Evolutionary conservation across 2,888 invertebrate species (phyloP), one percentile per base, ranked within the genome.

Genomic region (Dusona sp.): DNA sequence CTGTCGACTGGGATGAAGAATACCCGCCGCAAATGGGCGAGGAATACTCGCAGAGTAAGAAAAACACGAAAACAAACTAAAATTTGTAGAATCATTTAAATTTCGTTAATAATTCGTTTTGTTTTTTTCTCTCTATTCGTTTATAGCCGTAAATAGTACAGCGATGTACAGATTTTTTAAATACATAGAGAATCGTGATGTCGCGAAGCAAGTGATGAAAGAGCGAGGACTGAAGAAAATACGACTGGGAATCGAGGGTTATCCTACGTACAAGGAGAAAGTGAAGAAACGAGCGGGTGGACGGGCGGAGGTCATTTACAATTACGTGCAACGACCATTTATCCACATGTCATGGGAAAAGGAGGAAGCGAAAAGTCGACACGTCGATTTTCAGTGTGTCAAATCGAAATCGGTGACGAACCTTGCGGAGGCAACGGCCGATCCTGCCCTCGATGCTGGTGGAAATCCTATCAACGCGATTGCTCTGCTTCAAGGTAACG

Each of bases 261-360:
- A 99, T 94, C 99, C 99, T 3, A 99, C 99, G 0, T 99, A 99
- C 95, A 99, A 99, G 93, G 99, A 99, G 94, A 99, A 99, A 94
- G 97, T 99, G 1, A 98, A 99, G 94, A 97, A 98, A 92, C 96
- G 99, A 29, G 98, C 99, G 0, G 99, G 99, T 1, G 98, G 98
- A 0, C 95, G 99, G 4, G 98, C 99, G 0, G 99, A 99, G 95
- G 98, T 99, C 2, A 99, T 99, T 89, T 99, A 99, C 95, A 99
- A 99, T 95, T 99, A 99, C 94, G 99, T 99, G 0, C 99, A 99
- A 94, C 96, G 99, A 0, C 99, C 99, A 0, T 99, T 99, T 94
- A 98, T 99, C 79, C 99, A 99, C 93, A 98, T 99, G 98, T 99
- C 99, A 0, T 99, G 99, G 99, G 99, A 99, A 94, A 99, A 99